Evolutionary conservation across 1,140 invertebrate genomes (phyloP), one percentile per base, ranked within the genome.

Genomic region (Psilanteris sp.): DNA sequence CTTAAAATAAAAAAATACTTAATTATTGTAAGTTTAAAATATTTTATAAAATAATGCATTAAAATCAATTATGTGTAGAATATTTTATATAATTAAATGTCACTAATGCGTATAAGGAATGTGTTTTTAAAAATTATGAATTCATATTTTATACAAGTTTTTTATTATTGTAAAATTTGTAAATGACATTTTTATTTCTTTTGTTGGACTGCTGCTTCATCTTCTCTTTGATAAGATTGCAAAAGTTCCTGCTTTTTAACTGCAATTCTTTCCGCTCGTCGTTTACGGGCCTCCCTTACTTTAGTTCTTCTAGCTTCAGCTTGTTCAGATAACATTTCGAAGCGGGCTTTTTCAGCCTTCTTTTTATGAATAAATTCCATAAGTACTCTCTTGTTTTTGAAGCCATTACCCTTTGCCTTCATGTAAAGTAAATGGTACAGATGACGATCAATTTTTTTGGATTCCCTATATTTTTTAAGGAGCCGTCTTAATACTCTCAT

Each of bases 351-450:
- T 88, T 99, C 98, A 41, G 98, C 96, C 92, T 99, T 99, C 93
- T 99, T 99, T 91, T 99, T 99, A 91, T 99, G 98, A 87, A 99
- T 99, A 89, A 96, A 98, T 89, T 99, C 98, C 97, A 99, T 99
- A 7, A 99, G 90, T 1, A 99, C 96, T 88, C 98, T 93, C 92
- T 99, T 99, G 92, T 99, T 99, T 90, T 99, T 99, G 92, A 99
- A 99, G 54, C 98, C 96, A 89, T 96, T 96, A 94, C 98, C 98
- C 91, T 99, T 99, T 71, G 96, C 97, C 89, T 99, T 99, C 94
- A 99, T 95, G 92, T 99, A 99, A 79, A 99, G 90, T 26, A 96
- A 93, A 82, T 99, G 98, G 89, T 99, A 99, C 79, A 99, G 90
- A 90, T 99, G 98, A 77, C 96, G 93, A 89, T 99, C 98, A 76